phyloP scores from a whole-genome alignment of 2,797 vertebrate species.

The Pangasius sanitwongsei region DNA sequence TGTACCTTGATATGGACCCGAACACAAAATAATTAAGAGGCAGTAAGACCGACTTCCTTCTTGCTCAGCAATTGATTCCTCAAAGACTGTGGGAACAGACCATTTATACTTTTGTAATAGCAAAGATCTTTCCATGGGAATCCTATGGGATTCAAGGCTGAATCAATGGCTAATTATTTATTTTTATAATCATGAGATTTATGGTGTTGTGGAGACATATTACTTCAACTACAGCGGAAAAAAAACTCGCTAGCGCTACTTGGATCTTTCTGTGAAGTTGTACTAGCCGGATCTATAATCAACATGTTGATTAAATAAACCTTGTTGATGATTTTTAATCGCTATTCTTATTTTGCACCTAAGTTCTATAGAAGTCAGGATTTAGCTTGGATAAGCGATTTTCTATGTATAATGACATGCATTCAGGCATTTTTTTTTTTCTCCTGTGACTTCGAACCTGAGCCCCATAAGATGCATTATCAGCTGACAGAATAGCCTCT shows the following conservation, averaged over 20 bases:
- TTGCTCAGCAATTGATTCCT: neutral
- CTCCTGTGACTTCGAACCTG: neutral
- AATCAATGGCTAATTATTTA: neutral
- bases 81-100: neutral
- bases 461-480: constrained; percentile 24
- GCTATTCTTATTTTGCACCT: neutral
- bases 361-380: neutral
- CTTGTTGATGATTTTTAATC: neutral
- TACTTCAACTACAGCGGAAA: neutral
- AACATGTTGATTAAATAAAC: neutral
- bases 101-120: neutral
- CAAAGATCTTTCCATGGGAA: neutral
- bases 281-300: neutral
- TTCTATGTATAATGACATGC: neutral
- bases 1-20: neutral
- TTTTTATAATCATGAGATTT: neutral
- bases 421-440: neutral
- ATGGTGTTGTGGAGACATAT: neutral
- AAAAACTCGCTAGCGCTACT: neutral
- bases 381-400: neutral
- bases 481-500: constrained; percentile 34
- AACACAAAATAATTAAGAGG: neutral
- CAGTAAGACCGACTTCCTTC: neutral
- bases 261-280: neutral
- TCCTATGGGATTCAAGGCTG: neutral